phyloP scores from a whole-genome alignment of 2,797 vertebrate genomes.

The Erethizon dorsatum region DNA sequence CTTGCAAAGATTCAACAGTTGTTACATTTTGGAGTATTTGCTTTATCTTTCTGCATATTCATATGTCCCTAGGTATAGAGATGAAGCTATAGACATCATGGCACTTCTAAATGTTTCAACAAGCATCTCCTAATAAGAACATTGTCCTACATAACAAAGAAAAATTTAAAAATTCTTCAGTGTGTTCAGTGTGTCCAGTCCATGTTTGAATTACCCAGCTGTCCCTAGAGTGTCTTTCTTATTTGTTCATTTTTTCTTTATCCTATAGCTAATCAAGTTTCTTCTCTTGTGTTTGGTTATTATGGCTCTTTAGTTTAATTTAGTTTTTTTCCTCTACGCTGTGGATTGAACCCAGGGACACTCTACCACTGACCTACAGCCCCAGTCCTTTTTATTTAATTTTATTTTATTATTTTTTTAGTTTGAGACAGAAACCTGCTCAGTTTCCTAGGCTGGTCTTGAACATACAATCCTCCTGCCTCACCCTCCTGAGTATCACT shows the following conservation, averaged over 20 bases:
- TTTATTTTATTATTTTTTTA: neutral
- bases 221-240: neutral
- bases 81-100: neutral
- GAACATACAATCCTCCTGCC: neutral
- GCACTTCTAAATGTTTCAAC: neutral
- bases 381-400: neutral
- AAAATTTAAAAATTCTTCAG: neutral
- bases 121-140: conserved; percentile 1
- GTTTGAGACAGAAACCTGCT: neutral
- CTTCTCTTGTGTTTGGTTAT: neutral
- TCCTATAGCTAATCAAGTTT: neutral
- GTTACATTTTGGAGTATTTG: neutral
- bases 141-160: neutral
- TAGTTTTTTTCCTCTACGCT: neutral
- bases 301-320: neutral
- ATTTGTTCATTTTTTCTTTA: neutral
- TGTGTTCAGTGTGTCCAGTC: neutral
- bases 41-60: neutral
- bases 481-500: neutral
- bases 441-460: neutral
- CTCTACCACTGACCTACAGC: neutral
- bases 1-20: neutral
- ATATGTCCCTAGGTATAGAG: neutral
- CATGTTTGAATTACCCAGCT: neutral
- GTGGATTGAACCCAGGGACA: neutral